A percentile compares a stretch with the other conserved stretches of the same genome.
phyloP scores from a whole-genome alignment of 2,113 vertebrate species.

The Rhinopomastus cyanomelas region DNA sequence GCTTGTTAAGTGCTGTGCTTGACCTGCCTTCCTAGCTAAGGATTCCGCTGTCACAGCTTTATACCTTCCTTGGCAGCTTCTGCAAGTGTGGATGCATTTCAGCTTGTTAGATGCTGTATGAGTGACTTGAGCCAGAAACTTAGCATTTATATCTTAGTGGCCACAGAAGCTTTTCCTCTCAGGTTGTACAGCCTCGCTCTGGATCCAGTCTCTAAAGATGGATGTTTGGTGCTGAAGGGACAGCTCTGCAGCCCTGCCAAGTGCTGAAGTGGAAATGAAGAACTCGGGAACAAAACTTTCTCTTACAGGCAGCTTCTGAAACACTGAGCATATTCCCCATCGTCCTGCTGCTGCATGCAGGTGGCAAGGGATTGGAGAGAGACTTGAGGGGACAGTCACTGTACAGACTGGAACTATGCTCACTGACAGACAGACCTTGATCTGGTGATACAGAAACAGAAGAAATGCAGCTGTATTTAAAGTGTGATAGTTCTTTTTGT shows the following conservation, averaged over 20 bases:
- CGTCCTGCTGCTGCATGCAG: background rate
- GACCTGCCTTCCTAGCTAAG: conserved; percentile 13
- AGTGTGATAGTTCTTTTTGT: background rate
- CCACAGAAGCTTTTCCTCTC: conserved; percentile 18
- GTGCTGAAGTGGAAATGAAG: background rate
- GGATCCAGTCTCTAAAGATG: background rate
- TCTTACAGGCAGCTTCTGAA: conserved; percentile 5
- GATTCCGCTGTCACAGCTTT: background rate
- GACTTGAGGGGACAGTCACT: background rate
- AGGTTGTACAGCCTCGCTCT: background rate
- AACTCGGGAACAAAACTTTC: background rate
- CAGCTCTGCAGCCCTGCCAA: background rate
- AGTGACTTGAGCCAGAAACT: conserved; percentile 10
- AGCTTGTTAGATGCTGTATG: background rate
- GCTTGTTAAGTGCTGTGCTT: conserved; percentile 6
- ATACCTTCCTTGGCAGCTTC: background rate
- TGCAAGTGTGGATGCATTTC: conserved; percentile 1
- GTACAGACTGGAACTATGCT: background rate
- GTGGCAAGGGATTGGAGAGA: background rate
- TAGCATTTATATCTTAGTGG: background rate
- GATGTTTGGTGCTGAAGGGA: background rate
- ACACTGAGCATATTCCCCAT: background rate
- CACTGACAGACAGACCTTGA: background rate
- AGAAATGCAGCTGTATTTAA: background rate
- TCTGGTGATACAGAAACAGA: background rate